Evolutionary conservation across 2,797 vertebrate species (phyloP).

Genomic region (Pantherophis vulpinus): DNA sequence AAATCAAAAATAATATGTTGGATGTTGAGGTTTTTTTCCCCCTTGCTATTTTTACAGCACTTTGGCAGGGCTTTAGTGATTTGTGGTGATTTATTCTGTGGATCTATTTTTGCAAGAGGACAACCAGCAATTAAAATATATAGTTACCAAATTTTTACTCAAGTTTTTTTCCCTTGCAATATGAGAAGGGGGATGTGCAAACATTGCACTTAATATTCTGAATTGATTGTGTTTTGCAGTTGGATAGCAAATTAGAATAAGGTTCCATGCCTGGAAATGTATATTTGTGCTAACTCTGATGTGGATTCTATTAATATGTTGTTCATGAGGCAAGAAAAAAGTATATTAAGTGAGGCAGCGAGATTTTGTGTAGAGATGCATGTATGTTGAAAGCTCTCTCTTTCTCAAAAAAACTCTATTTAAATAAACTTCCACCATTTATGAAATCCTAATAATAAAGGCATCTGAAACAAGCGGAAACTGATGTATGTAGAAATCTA

Average conservation of each 20-base stretch:
- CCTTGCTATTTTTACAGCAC: neutral
- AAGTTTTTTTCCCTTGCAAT: neutral
- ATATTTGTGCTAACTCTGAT: neutral
- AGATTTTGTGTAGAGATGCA: neutral
- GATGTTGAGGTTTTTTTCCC: neutral
- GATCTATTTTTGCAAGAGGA: neutral
- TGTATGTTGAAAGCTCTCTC: neutral
- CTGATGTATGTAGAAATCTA: neutral
- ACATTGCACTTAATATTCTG: neutral
- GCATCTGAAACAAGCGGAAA: neutral
- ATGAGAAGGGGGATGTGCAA: slow-evolving; percentile 16
- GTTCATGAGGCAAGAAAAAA: neutral
- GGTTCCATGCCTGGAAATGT: neutral
- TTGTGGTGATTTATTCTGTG: neutral
- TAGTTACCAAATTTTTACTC: neutral
- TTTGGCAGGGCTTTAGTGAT: neutral
- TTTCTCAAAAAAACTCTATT: too few relatives aligned
- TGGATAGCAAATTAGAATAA: neutral
- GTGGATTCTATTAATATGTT: neutral
- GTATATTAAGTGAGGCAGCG: neutral
- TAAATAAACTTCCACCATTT: neutral
- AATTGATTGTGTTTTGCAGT: neutral
- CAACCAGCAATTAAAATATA: neutral
- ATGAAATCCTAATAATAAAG: neutral
- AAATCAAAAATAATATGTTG: neutral